Percentiles rank a stretch among this genome's conserved stretches.
Conservation (phyloP, 2,113 vertebrate species). For the Triplophysa siluroides region DNA sequence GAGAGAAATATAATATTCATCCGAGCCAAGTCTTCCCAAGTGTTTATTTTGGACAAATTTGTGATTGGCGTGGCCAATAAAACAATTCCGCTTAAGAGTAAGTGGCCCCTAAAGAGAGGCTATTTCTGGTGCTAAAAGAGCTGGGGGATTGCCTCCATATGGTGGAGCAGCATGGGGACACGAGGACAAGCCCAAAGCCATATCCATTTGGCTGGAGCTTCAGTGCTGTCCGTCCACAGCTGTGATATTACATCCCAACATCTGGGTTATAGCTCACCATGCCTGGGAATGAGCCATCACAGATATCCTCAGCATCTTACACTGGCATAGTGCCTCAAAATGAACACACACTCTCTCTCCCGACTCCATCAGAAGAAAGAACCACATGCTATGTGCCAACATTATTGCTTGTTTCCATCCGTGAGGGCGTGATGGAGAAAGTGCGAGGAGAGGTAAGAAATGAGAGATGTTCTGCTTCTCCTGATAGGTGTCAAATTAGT, state of each 20-base stretch:
- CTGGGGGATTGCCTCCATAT: constrained; percentile 97
- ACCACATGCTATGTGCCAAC: constrained; percentile 51
- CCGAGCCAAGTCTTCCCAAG: constrained; percentile 81
- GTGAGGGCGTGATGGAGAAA: constrained; percentile 48
- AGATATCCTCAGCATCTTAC: constrained; percentile 91
- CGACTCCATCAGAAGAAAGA: constrained; percentile 39
- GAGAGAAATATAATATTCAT: constrained; percentile 71
- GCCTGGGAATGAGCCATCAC: constrained; percentile 97
- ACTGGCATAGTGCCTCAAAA: constrained; percentile 70
- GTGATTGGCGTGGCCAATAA: constrained; percentile 96
- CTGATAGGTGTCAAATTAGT: constrained; percentile 78
- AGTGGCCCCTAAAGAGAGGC: constrained; percentile 97
- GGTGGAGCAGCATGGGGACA: constrained; percentile 95
- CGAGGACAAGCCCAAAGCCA: constrained; percentile 81
- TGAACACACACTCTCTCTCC: constrained; percentile 63
- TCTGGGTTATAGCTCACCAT: constrained; percentile 99
- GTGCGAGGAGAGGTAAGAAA: constrained; percentile 46
- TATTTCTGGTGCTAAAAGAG: constrained; percentile 94
- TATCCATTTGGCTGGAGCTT: constrained; percentile 87
- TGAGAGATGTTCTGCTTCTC: constrained; percentile 63
- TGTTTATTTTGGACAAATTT: constrained; percentile 99
- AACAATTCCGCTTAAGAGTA: constrained; percentile 97
- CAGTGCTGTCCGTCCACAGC: constrained; percentile 90
- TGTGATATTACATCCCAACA: constrained; percentile 93
- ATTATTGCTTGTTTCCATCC: constrained; percentile 46